Evolutionary conservation across 2,113 vertebrate genomes (phyloP).

Genomic region (Sterna hirundo): DNA sequence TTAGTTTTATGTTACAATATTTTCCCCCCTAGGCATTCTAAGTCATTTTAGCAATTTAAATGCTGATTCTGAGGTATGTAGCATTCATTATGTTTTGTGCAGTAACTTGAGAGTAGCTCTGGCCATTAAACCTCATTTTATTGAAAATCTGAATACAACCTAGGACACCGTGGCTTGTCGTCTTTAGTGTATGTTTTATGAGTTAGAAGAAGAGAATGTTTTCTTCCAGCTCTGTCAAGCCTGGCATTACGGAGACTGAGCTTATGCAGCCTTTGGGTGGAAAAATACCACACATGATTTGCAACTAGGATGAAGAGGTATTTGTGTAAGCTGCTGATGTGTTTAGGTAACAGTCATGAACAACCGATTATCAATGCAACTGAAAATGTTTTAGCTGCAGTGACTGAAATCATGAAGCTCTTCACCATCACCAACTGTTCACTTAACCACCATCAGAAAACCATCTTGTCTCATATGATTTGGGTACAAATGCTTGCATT

Average conservation of each 20-base stretch:
- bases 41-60: slow-evolving; percentile 41
- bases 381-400: neutral
- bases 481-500: neutral
- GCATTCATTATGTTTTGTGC: neutral
- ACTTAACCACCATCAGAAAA: neutral
- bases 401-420: neutral
- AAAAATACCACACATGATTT: neutral
- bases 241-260: neutral
- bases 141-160: neutral
- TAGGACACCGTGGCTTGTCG: neutral
- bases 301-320: neutral
- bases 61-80: neutral
- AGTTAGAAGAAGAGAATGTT: neutral
- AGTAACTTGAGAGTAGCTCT: neutral
- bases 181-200: neutral
- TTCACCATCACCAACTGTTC: neutral
- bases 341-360: neutral
- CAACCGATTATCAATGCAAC: neutral
- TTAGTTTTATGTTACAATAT: neutral
- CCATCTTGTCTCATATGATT: neutral
- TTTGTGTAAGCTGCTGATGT: neutral
- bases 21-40: slow-evolving; percentile 9
- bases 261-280: neutral
- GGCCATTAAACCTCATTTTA: neutral
- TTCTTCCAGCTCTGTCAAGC: neutral